phyloP scores from a whole-genome alignment of 2,888 invertebrate genomes.

The Norana najaformis region DNA sequence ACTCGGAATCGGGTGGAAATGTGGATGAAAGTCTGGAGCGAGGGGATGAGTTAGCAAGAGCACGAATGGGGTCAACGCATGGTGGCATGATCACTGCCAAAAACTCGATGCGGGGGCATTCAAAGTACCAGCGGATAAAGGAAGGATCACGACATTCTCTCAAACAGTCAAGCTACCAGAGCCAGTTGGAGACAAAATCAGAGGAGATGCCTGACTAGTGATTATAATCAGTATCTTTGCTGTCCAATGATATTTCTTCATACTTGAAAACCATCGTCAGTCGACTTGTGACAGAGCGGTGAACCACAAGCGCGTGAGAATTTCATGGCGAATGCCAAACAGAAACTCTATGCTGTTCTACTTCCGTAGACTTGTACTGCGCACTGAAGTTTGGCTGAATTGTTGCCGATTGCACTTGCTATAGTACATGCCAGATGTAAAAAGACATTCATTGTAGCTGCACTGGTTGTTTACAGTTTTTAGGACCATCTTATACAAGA shows the following conservation, averaged over 20 bases:
- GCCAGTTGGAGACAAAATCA: neutral
- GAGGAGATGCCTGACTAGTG: neutral
- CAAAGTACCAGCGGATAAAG: neutral
- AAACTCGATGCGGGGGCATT: neutral
- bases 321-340: neutral
- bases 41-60: neutral
- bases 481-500: neutral
- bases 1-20: neutral
- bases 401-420: neutral
- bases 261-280: neutral
- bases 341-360: neutral
- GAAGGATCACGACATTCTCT: neutral
- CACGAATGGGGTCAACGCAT: neutral
- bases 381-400: neutral
- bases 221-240: neutral
- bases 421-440: neutral
- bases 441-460: neutral
- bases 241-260: neutral
- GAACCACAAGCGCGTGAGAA: neutral
- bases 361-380: slow-evolving; percentile 6
- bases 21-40: neutral
- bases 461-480: neutral
- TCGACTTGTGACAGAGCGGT: neutral
- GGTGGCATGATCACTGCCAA: neutral
- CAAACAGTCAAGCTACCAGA: neutral